These are phyloP conservation scores for Drosophila koepferae DNA, from an alignment of 2,888 invertebrate genomes.

Conservation along the genomic window DNA sequence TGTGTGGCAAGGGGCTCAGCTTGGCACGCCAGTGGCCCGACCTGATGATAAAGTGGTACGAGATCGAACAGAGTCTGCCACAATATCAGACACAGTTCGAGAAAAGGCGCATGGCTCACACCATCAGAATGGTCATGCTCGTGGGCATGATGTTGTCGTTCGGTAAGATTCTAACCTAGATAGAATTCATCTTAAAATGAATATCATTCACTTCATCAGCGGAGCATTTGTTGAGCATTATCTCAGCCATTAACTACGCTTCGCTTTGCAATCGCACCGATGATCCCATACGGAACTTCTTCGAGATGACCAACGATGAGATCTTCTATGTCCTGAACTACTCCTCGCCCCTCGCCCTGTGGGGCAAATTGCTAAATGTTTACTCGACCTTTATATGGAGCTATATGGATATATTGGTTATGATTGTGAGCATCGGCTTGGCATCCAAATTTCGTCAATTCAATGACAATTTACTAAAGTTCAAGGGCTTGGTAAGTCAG, in stretches of 20 bases:
- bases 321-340: constrained; percentile 77
- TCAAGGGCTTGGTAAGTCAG: constrained; percentile 86
- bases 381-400: constrained; percentile 90
- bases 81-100: constrained; percentile 74
- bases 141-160: constrained; percentile 85
- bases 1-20: constrained; percentile 83
- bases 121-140: constrained; percentile 85
- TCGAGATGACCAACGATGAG: constrained; percentile 71
- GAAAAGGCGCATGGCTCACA: constrained; percentile 81
- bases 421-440: constrained; percentile 90
- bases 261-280: constrained; percentile 76
- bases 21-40: constrained; percentile 86
- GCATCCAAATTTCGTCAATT: constrained; percentile 88
- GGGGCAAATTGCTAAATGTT: constrained; percentile 86
- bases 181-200: background rate
- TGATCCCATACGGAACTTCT: constrained; percentile 81
- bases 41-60: constrained; percentile 86
- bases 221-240: constrained; percentile 82
- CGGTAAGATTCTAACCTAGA: constrained; percentile 74
- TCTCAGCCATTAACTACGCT: constrained; percentile 76
- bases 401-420: constrained; percentile 90
- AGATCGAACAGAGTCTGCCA: constrained; percentile 85
- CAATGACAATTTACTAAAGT: constrained; percentile 86
- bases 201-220: constrained; percentile 48
- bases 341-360: constrained; percentile 68